Percentiles rank a stretch among this genome's conserved stretches.
Evolutionary conservation across 2,113 vertebrate genomes (phyloP).

Genomic region (Rhabdornis inornatus): DNA sequence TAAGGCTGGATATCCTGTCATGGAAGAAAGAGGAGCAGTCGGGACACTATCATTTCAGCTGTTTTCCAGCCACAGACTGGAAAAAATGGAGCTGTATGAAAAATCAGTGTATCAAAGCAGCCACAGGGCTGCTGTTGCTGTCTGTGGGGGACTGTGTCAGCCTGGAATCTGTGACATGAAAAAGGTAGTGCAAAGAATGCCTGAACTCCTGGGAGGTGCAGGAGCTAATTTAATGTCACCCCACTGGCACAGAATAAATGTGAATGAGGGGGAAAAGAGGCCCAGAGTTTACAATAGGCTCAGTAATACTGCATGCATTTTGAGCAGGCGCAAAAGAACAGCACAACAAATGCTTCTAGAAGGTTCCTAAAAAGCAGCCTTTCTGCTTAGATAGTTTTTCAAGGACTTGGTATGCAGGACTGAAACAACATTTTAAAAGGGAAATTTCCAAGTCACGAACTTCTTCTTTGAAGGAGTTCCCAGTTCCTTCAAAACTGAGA

Average conservation of each 20-base stretch:
- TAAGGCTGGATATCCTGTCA: background rate
- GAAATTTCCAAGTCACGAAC: constrained; percentile 48
- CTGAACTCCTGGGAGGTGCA: background rate
- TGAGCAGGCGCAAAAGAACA: background rate
- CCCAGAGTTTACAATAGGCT: background rate
- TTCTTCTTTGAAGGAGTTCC: constrained; percentile 40
- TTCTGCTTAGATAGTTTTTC: constrained; percentile 42
- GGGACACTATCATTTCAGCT: background rate
- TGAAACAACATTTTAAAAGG: constrained; percentile 49
- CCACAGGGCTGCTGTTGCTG: background rate
- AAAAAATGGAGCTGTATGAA: background rate
- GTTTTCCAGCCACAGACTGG: background rate
- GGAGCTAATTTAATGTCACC: constrained; percentile 42
- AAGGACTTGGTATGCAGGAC: constrained; percentile 17
- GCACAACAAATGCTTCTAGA: constrained; percentile 19
- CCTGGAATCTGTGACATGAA: background rate
- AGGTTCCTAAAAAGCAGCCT: constrained; percentile 43
- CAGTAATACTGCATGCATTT: constrained; percentile 12
- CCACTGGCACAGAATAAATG: background rate
- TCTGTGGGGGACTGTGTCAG: background rate
- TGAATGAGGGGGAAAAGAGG: background rate
- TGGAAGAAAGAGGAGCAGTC: background rate
- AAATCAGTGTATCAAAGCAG: background rate
- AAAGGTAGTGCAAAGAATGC: background rate
- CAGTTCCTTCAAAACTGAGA: constrained; percentile 36